Evolutionary conservation across 2,797 vertebrate species (phyloP), one percentile per base, ranked within the genome.

Genomic region (Microctenopoma stevenorrisi): DNA sequence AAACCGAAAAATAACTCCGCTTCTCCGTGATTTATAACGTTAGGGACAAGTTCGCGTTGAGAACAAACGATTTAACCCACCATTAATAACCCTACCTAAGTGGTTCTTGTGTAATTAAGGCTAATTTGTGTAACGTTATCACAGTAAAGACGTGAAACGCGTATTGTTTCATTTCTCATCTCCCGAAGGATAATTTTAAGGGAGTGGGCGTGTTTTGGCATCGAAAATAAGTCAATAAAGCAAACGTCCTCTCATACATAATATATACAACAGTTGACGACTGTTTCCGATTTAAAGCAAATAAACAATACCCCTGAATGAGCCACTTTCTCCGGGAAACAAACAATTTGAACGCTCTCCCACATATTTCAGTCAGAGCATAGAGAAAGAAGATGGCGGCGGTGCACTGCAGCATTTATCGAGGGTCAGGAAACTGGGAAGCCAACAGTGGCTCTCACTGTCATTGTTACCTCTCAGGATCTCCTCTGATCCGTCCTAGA

Each of bases 351-450:
- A 62, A 42, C 53, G 76, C 70, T 56, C 40, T 72, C 63, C 44
- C 47, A 68, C 74, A 70, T 79, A 63, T 91, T 82, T 77, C 72
- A 75, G 79, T 68, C 83, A 46, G 82, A 83, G 88, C 85, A 72
- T 67, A 87, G 93, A 88, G 92, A 86, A 92, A 92, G 93, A 98
- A 98, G 95, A 98, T 97, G 96, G 96, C 96, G 96, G 93, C 96
- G 95, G 94, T 95, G 95, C 95, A 96, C 94, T 96, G 96, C 96
- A 96, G 95, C 91, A 92, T 89, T 92, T 86, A 84, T 61, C 18
- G 58, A 82, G 83, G 67, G 51, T 82, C 74, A 68, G 76, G 72
- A 78, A 79, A 58, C 44, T 55, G 82, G 86, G 62, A 83, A 88
- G 70, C 79, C 58, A 69, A 68, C 78, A 75, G 79, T 63, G 86